Base-by-base conservation (phyloP, 1,140 invertebrate species). In the Akabosia matsudoensis region DNA sequence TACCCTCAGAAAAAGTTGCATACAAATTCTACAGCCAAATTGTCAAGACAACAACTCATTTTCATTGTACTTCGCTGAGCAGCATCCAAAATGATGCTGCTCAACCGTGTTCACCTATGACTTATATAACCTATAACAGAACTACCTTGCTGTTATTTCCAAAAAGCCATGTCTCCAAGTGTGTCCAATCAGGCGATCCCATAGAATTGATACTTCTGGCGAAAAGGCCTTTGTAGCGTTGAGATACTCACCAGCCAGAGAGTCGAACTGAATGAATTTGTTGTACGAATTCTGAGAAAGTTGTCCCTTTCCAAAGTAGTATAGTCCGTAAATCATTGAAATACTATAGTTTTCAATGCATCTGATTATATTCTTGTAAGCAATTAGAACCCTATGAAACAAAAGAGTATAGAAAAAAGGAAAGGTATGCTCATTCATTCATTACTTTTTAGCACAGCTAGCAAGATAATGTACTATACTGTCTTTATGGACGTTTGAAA, bases 301-400 rank as follows among this genome's bases (percentile, higher is more conserved):
- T 33, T 82, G 74, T 0, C 84, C 85, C 45, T 81, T 82, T 26
- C 84, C 83, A 79, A 83, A 86, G 74, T 85, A 85, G 78, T 84
- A 83, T 26, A 85, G 79, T 31, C 84, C 85, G 64, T 85, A 86
- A 16, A 86, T 81, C 45, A 82, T 82, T 52, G 84, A 82, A 61
- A 85, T 84, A 67, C 82, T 83, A 75, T 84, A 82, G 73, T 85
- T 84, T 78, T 86, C 85, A 33, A 86, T 83, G 22, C 82, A 79
- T 14, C 83, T 80, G 30, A 85, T 82, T 22, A 86, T 82, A 78
- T 84, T 85, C 75, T 84, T 83, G 82, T 84, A 85, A 1, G 85
- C 84, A 70, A 85, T 83, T 75, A 85, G 78, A 28, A 81, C 71
- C 76, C 84, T 84, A 75, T 0, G 73, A 79, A 33, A 61, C 61